Evolutionary conservation across 2,113 vertebrate species (phyloP).

Genomic region (Etheostoma spectabile): DNA sequence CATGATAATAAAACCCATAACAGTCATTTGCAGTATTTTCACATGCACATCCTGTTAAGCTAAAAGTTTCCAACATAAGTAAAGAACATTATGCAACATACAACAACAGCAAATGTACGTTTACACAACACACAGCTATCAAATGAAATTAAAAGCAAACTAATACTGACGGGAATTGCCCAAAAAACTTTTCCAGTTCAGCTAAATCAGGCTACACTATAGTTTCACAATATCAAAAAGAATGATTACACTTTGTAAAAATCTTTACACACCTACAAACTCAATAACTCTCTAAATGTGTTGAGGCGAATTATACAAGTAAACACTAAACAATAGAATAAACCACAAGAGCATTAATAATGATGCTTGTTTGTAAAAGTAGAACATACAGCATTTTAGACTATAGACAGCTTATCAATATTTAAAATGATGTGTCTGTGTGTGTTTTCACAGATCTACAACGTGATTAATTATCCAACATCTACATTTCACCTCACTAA

Average conservation of each 20-base stretch:
- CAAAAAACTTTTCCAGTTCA: conserved; percentile 32
- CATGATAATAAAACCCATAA: conserved; percentile 48
- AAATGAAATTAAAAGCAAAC: conserved; percentile 43
- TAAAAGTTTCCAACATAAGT: conserved; percentile 56
- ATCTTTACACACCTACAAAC: conserved; percentile 66
- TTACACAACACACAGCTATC: conserved; percentile 51
- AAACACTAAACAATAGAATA: conserved; percentile 57
- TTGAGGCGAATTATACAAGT: conserved; percentile 52
- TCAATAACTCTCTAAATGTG: conserved; percentile 52
- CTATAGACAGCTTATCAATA: conserved; percentile 5
- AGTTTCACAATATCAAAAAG: conserved; percentile 22
- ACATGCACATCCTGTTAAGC: conserved; percentile 59
- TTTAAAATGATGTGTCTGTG: conserved; percentile 12
- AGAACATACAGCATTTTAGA: conserved; percentile 53
- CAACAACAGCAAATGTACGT: conserved; percentile 54
- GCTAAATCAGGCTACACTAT: conserved; percentile 44
- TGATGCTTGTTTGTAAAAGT: conserved; percentile 28
- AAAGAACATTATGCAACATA: conserved; percentile 58
- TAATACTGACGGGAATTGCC: conserved; percentile 44
- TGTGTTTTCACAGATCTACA: conserved; percentile 56
- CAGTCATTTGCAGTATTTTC: conserved; percentile 51
- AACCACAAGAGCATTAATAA: conserved; percentile 54
- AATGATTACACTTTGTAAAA: conserved; percentile 57
- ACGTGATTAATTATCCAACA: conserved; percentile 46
- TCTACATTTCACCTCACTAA: conserved; percentile 71